phyloP scores from a whole-genome alignment of 2,797 vertebrate genomes.

The Peromyscus aztecus region DNA sequence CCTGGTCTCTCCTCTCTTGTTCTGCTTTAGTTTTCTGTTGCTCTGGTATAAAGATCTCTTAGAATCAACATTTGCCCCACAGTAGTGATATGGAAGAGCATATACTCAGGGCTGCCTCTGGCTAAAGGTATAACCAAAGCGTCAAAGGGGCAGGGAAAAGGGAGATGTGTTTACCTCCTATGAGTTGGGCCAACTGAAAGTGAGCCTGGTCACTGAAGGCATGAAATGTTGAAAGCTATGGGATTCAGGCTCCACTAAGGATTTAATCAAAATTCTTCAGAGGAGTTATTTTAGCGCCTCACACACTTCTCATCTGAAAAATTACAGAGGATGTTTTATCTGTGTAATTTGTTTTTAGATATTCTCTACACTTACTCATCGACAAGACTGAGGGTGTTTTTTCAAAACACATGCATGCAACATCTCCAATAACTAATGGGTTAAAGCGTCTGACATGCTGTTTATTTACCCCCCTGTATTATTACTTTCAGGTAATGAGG shows the following conservation, averaged over 20 bases:
- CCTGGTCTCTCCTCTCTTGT: not conserved
- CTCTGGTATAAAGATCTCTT: slow-evolving; percentile 18
- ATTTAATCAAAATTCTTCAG: not conserved
- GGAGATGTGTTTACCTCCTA: not conserved
- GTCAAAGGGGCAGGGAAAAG: not conserved
- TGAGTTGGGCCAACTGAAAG: not conserved
- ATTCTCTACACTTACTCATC: not conserved
- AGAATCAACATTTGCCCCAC: not conserved
- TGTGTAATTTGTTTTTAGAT: slow-evolving; percentile 24
- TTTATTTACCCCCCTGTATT: slow-evolving; percentile 84
- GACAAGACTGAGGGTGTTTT: not conserved
- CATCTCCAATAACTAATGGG: slow-evolving; percentile 69
- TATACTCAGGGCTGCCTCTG: slow-evolving; percentile 7
- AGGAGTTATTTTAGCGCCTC: not conserved
- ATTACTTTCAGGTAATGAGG: slow-evolving; percentile 91
- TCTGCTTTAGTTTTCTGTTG: slow-evolving; percentile 15
- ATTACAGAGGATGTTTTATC: not conserved
- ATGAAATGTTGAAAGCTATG: not conserved
- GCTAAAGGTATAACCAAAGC: slow-evolving; percentile 14
- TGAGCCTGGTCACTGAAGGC: not conserved
- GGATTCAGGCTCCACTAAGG: not conserved
- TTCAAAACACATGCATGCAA: not conserved
- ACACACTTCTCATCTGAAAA: slow-evolving; percentile 16
- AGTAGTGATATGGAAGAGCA: not conserved
- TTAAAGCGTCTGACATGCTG: slow-evolving; percentile 80